Base-by-base conservation (phyloP, 2,888 invertebrate species). In the Exocentrus adspersus region DNA sequence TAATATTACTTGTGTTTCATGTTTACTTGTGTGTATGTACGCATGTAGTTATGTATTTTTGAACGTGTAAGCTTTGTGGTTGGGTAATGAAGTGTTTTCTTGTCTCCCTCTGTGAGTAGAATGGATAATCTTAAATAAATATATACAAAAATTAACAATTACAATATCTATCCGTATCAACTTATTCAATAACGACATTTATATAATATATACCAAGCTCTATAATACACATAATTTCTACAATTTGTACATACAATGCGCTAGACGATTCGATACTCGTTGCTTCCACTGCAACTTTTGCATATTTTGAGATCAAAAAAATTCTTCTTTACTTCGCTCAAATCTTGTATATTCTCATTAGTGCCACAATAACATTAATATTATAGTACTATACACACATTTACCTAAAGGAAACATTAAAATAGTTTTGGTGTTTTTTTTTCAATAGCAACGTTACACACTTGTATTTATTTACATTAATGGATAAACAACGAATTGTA, bases 11-110 rank as follows among this genome's bases (percentile, higher is more conserved):
- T 76, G 73, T 73, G 75, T 76, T 73, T 72, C 70, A 71, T 73
- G 72, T 70, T n/a, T 64, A 61, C 65, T 69, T 64, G 62, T 70
- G 58, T 66, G 73, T 74, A 69, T 78, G 76, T 77, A 73, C 68
- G 72, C 73, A 75, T 76, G 75, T 75, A 65, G 65, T 71, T 70
- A 81, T 82, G 82, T 82, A 79, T 82, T 83, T 83, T 83, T 83
- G 83, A 83, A 83, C 82, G 83, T 83, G 83, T 82, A 82, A 82
- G 82, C 80, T 76, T 78, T 77, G 78, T 78, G 72, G 74, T 67
- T 74, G 73, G 70, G 68, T 73, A 64, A 64, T 69, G 67, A 64
- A 71, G 72, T 73, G 57, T 68, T 71, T 72, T 75, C n/a, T 76
- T 75, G 77, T 79, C 77, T 79, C 78, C 73, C 78, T 76, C 76